A percentile compares a stretch with the other conserved stretches of the same genome.
Evolutionary conservation across 30 jellyfish, hydroid and myxozoan genomes (phyloP).

Genomic region (Aurelia aurita): DNA sequence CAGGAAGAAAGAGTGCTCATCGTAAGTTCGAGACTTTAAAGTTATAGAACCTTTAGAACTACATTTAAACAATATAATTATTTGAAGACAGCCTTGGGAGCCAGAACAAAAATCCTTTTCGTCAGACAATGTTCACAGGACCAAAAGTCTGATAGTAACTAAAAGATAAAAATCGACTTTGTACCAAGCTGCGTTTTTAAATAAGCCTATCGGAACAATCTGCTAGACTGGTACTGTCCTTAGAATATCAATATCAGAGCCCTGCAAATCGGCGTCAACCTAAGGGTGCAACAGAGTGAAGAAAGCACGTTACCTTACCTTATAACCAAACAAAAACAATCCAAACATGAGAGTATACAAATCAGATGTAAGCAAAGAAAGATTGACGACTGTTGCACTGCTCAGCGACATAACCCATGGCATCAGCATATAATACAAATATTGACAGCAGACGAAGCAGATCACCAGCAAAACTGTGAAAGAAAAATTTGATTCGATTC

Average conservation of each 20-base stretch:
- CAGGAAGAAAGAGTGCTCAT: too few relatives aligned
- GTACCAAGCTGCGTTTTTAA: too few relatives aligned
- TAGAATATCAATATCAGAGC: not conserved
- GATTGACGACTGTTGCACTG: slow-evolving; percentile 97
- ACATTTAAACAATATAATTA: too few relatives aligned
- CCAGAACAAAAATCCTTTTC: too few relatives aligned
- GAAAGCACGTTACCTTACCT: slow-evolving; percentile 56
- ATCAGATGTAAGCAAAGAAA: slow-evolving; percentile 95
- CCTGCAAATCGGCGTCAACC: not conserved
- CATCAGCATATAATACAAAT: slow-evolving; percentile 82
- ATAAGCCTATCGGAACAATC: too few relatives aligned
- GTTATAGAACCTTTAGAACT: too few relatives aligned
- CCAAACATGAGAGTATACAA: slow-evolving; percentile 94
- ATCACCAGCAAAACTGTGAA: slow-evolving; percentile 71
- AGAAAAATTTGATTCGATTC: not conserved
- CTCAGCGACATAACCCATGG: slow-evolving; percentile 93
- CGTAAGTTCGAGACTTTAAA: too few relatives aligned
- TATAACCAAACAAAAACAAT: slow-evolving; percentile 80
- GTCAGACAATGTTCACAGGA: too few relatives aligned
- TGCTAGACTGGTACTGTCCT: too few relatives aligned
- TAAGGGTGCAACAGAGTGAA: not conserved
- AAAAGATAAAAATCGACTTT: too few relatives aligned
- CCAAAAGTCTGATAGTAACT: too few relatives aligned
- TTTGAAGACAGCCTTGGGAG: too few relatives aligned
- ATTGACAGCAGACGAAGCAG: slow-evolving; percentile 85